phyloP scores from a whole-genome alignment of 2,797 vertebrate genomes.

The Podarcis lilfordi region DNA sequence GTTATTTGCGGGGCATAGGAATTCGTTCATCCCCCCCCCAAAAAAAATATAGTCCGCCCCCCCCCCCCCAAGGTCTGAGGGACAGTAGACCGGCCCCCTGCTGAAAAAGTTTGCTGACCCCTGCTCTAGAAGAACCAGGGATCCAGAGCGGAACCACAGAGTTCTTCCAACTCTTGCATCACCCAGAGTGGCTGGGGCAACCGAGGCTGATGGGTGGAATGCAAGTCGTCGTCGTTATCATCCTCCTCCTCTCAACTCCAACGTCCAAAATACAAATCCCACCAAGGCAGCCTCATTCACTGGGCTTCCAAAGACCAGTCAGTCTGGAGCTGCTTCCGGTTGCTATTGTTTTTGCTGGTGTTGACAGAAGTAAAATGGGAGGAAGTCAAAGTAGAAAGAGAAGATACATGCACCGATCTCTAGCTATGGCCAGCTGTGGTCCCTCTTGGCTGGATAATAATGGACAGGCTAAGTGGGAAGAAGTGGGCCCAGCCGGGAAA shows the following conservation, averaged over 20 bases:
- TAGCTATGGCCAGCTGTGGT: conserved; percentile 42
- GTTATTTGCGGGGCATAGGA: no score
- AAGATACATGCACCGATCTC: conserved; percentile 29
- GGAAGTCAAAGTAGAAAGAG: conserved; percentile 58
- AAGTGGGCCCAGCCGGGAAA: conserved; percentile 70
- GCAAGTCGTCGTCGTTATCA: rapidly evolving
- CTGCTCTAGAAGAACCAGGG: no score
- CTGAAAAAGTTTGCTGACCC: no score
- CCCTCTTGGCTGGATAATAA: conserved; percentile 59
- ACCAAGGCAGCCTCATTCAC: not conserved
- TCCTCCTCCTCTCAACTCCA: not conserved
- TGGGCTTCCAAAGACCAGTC: conserved; percentile 18
- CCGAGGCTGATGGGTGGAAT: no score
- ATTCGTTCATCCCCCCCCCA: no score
- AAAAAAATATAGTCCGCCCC: no score
- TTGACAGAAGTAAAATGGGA: conserved; percentile 38
- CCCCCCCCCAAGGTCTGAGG: no score
- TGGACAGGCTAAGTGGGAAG: conserved; percentile 47
- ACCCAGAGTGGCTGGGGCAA: no score
- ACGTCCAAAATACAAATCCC: not conserved
- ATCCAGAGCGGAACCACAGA: not conserved
- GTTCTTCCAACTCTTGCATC: no score
- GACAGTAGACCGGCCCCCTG: no score
- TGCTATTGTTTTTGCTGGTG: conserved; percentile 50
- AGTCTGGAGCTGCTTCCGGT: conserved; percentile 15